phyloP scores from a whole-genome alignment of 2,797 vertebrate species.

The Syncerus caffer region DNA sequence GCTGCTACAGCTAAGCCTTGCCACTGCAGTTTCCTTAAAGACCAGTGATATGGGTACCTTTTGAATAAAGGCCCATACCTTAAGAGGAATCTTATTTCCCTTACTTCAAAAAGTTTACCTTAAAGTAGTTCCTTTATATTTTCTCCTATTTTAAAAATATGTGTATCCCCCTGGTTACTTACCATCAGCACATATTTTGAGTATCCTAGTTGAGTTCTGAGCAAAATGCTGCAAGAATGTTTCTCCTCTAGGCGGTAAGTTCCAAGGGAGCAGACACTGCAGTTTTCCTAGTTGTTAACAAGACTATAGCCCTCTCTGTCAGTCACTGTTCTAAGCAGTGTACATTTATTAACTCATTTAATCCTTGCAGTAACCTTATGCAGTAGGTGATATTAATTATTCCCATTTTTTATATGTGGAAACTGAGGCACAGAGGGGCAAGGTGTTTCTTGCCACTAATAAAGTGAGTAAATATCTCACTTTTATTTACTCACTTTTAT shows the following conservation, averaged over 20 bases:
- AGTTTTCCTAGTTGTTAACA: background rate
- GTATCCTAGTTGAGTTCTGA: background rate
- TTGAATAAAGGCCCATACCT: background rate
- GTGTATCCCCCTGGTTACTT: background rate
- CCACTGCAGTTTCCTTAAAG: background rate
- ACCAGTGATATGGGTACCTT: background rate
- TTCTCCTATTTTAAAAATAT: background rate
- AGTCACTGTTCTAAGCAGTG: background rate
- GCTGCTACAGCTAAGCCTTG: background rate
- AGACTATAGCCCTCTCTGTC: fast-evolving
- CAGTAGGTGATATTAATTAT: background rate
- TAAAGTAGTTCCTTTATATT: background rate
- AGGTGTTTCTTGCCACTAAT: background rate
- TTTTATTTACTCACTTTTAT: background rate
- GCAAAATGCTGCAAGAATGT: background rate
- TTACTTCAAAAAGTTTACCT: background rate
- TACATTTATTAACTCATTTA: background rate
- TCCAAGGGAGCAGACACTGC: background rate
- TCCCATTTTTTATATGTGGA: background rate
- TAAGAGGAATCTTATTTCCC: background rate
- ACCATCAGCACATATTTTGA: background rate
- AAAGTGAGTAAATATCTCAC: background rate
- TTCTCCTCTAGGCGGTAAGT: background rate
- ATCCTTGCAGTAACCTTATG: background rate
- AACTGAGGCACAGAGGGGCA: background rate